Conservation (phyloP, 2,113 vertebrate genomes). For the Aramus guarauna region DNA sequence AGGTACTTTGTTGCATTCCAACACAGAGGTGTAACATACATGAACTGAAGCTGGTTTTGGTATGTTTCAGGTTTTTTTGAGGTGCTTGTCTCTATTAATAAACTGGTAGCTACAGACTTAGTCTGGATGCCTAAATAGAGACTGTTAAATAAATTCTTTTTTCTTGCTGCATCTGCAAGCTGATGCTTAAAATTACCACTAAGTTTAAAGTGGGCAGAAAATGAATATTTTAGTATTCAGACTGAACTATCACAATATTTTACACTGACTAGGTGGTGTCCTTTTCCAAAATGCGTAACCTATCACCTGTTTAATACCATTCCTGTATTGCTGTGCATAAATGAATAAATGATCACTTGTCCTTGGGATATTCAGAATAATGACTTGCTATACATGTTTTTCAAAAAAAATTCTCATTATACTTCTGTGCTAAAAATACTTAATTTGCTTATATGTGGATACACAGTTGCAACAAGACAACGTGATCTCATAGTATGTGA, state of each 20-base stretch:
- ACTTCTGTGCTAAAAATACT: not conserved
- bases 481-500: not conserved
- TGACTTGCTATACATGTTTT: not conserved
- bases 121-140: not conserved
- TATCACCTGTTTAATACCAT: not conserved
- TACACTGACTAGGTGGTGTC: not conserved
- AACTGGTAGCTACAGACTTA: not conserved
- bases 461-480: not conserved
- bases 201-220: not conserved
- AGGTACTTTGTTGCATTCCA: not conserved
- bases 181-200: not conserved
- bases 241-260: not conserved
- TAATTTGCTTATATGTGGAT: not conserved
- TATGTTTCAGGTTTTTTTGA: not conserved
- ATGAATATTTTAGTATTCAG: not conserved
- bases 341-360: not conserved
- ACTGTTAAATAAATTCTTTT: not conserved
- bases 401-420: not conserved
- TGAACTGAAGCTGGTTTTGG: not conserved
- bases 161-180: not conserved
- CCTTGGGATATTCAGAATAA: not conserved
- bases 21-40: not conserved
- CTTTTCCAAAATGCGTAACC: not conserved
- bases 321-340: not conserved
- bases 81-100: not conserved